These are phyloP conservation scores for Nipponacmea schrenckii DNA, from an alignment of 2,888 invertebrate genomes.

Conservation along the genomic window DNA sequence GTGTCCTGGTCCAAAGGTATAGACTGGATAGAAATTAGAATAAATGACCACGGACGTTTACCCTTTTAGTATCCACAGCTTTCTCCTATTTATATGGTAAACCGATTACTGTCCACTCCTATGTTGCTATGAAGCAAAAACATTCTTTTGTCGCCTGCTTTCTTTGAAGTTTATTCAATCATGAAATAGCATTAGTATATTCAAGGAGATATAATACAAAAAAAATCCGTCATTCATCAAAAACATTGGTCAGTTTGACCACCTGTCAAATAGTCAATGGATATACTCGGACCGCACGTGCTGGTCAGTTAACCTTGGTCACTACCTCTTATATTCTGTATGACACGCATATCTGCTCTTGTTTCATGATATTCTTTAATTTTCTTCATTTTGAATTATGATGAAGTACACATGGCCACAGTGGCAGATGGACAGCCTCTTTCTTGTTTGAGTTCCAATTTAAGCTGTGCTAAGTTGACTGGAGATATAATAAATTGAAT, in stretches of 20 bases:
- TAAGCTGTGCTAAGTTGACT: slow-evolving; percentile 12
- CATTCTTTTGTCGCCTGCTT: too few relatives aligned
- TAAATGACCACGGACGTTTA: too few relatives aligned
- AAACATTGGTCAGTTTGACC: slow-evolving; percentile 5
- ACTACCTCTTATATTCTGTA: background rate
- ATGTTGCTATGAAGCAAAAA: too few relatives aligned
- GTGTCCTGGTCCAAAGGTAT: too few relatives aligned
- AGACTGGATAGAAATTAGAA: too few relatives aligned
- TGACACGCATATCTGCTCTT: slow-evolving; percentile 9
- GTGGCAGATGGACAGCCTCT: slow-evolving; percentile 19
- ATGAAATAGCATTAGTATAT: too few relatives aligned
- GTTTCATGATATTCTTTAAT: slow-evolving; percentile 23
- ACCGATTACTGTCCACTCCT: too few relatives aligned
- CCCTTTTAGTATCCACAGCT: too few relatives aligned
- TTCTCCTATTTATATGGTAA: too few relatives aligned
- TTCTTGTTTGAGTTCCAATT: slow-evolving; percentile 16
- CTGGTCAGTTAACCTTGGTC: slow-evolving; percentile 1
- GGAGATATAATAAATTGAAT: slow-evolving; percentile 13
- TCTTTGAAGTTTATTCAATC: too few relatives aligned
- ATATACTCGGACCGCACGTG: background rate
- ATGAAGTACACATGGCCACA: slow-evolving; percentile 12
- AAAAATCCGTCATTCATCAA: background rate
- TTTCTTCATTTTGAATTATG: slow-evolving; percentile 19
- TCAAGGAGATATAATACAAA: too few relatives aligned
- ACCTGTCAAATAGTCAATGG: background rate